Base-by-base conservation (phyloP, 2,797 vertebrate genomes). In the Manis javanica region DNA sequence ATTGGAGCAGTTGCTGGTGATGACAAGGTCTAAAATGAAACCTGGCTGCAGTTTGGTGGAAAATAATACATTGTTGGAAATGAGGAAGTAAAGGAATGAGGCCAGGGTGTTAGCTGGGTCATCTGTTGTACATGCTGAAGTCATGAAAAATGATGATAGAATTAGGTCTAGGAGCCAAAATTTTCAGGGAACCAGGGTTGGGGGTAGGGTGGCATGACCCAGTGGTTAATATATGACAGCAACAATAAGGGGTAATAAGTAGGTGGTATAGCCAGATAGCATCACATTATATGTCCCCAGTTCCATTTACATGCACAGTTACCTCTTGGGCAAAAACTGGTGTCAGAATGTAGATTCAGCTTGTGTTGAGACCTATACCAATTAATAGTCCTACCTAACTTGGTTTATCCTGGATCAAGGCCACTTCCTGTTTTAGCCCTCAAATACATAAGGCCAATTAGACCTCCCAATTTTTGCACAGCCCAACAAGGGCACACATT, bases 1-100 rank as follows among this genome's bases (percentile, higher is more conserved):
- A 86, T 34, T 94, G 77, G n/a, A 79, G 39, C 34, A 81, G 57
- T 75, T 79, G 81, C 46, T 75, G 23, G 90, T 91, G 84, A 89
- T 91, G 87, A 93, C 68, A 88, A 86, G 42, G 78, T 64, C 46
- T 55, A 61, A 94, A 81, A 64, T 57, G 69, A 92, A 96, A 96
- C 39, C 92, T 96, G 77, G 85, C 85, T 69, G 4, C 26, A 51
- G 1, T 64, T 51, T 37, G 5, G 12, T 84, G 24, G 63, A 90
- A 95, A 89, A 91, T 37, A 72, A 64, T 63, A 64, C 59, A 66
- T 42, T 72, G 46, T n/a, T 91, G 64, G 92, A 93, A 68, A 59
- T 77, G 24, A 93, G 26, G 29, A 92, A 81, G 51, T 37, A 55
- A 53, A 37, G 34, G 49, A 92, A 86, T 42, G 74, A 96, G 37